Base-by-base conservation (phyloP, 2,113 vertebrate genomes). In the Capricornis sumatraensis region DNA sequence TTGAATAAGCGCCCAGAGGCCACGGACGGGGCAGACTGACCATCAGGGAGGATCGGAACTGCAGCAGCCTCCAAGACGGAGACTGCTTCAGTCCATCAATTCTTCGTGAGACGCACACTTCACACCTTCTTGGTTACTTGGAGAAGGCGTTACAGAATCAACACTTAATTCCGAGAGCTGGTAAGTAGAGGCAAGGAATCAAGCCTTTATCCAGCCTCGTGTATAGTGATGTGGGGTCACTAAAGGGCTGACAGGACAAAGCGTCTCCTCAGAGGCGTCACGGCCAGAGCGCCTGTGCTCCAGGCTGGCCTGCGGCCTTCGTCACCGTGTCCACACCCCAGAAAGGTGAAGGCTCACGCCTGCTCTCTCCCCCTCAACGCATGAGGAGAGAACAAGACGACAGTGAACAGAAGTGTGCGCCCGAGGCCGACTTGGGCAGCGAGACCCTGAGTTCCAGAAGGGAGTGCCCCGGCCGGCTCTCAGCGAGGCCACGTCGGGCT, bases 141-240 rank as follows among this genome's bases (percentile, higher is more conserved):
- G 53, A 36, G 60, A 53, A 45, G 52, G 17, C 9, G 3, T 4
- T 2, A 55, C 27, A 23, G 62, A 11, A 7, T 74, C n/a, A 4
- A 23, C 6, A 64, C 19, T 47, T 40, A 12, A n/a, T 28, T 55
- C 10, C 53, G 74, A 55, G 23, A 53, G 43, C 23, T 30, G 52
- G 27, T 52, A 14, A 58, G 74, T 2, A 19, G 12, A 87, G 10
- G 25, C 55, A 47, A 76, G 57, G 52, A 30, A 23, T 7, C 87
- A 3, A 43, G 50, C 57, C 14, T 28, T 45, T 6, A 7, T 3
- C 27, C 13, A 30, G 58, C 36, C 21, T 53, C 55, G 52, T 12
- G 15, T 8, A 23, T 2, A 5, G 0, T 15, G 8, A 14, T 5
- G 3, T 4, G 36, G 58, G 43, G 5, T 1, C 0, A 71, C n/a